Evolutionary conservation across 2,888 invertebrate species (phyloP).

Genomic region (Hyppa rectilinea): DNA sequence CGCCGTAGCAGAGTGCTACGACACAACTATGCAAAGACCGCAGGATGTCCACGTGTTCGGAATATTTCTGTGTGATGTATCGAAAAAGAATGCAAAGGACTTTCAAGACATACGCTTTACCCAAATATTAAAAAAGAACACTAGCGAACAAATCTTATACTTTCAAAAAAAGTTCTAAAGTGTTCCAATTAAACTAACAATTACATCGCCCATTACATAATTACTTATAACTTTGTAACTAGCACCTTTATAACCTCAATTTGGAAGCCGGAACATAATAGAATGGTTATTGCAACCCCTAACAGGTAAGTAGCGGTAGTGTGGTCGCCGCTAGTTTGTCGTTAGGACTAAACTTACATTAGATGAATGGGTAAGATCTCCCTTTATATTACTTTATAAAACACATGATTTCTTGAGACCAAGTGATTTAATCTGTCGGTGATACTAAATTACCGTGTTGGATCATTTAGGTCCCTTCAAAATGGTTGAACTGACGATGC

Average conservation of each 20-base stretch:
- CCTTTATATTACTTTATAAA: background rate
- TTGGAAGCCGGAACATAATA: constrained; percentile 3
- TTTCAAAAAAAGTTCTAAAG: background rate
- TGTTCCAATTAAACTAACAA: background rate
- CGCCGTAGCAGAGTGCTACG: constrained; percentile 5
- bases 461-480: too few relatives aligned
- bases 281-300: constrained; percentile 30
- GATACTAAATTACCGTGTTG: too few relatives aligned
- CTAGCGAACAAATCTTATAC: background rate
- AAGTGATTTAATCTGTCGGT: background rate
- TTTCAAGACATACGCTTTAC: background rate
- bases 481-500: too few relatives aligned
- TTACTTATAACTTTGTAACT: constrained; percentile 29
- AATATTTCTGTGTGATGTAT: too few relatives aligned
- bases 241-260: constrained; percentile 22
- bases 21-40: background rate
- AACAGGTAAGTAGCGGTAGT: constrained; percentile 10
- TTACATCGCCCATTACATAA: constrained; percentile 23
- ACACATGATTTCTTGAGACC: background rate
- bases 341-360: background rate
- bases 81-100: too few relatives aligned
- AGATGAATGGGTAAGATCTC: constrained; percentile 5
- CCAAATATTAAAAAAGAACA: background rate
- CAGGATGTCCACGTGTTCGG: too few relatives aligned
- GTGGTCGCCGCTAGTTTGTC: constrained; percentile 19